Evolutionary conservation across 2,888 invertebrate genomes (phyloP).

Genomic region (Zele albiditarsus): DNA sequence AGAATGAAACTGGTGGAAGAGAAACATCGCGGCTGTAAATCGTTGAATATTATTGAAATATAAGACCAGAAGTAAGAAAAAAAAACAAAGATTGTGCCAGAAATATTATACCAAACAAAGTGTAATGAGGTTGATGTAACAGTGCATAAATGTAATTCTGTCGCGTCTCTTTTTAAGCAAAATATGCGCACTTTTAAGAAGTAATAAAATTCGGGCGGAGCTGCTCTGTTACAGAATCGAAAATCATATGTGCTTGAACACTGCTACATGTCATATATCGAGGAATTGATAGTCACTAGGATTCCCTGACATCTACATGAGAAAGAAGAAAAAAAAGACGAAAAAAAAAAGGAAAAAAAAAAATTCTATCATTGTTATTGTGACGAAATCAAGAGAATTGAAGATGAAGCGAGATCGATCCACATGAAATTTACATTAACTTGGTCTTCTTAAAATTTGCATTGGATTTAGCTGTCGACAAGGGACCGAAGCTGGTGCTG

Average conservation of each 20-base stretch:
- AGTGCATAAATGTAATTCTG: too few relatives aligned
- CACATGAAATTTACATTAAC: conserved; percentile 16
- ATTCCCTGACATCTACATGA: not conserved
- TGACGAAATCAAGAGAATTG: not conserved
- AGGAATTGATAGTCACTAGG: conserved; percentile 4
- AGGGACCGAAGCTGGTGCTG: conserved; percentile 1
- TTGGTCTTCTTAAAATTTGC: conserved; percentile 18
- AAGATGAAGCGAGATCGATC: not conserved
- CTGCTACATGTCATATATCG: not conserved
- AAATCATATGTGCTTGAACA: not conserved
- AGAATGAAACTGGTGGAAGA: conserved; percentile 27
- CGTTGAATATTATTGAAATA: not conserved
- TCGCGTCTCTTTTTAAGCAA: too few relatives aligned
- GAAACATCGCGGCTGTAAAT: not conserved
- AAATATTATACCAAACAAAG: not conserved
- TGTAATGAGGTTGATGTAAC: conserved; percentile 28
- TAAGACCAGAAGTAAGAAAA: not conserved
- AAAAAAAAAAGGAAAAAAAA: not conserved
- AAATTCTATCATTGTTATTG: not conserved
- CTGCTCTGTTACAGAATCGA: conserved; percentile 7
- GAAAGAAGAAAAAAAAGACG: not conserved
- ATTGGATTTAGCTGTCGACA: not conserved
- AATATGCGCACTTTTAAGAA: not conserved
- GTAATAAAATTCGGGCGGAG: conserved; percentile 25
- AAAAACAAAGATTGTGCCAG: not conserved